Evolutionary conservation across 2,113 vertebrate genomes (phyloP), one percentile per base, ranked within the genome.

Genomic region (Thymallus thymallus): DNA sequence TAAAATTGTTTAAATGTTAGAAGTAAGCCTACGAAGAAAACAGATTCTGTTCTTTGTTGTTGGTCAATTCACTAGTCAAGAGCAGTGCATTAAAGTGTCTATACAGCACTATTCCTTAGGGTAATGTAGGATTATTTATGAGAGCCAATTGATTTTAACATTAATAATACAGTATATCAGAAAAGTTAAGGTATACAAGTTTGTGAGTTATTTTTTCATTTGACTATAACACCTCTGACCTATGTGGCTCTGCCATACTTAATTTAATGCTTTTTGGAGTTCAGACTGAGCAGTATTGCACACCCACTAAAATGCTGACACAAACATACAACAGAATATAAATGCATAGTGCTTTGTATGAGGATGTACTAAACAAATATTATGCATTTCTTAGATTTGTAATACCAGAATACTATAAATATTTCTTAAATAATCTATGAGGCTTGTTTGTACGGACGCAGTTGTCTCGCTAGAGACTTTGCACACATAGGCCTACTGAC

Each of bases 161-260:
- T 76, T 30, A 70, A 76, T 76, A 76, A 64, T 76, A 41, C 9
- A 41, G 41, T 64, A 71, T 30, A 12, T 41, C 35, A 41, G 62
- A 16, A 55, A 71, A 76, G 35, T 62, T 48, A 41, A 58, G 29
- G 4, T 20, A 30, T 55, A 41, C 23, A 67, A 18, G 14, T 66
- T 66, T 14, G 63, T 41, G 35, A 66, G 64, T 3, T 32, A 66
- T 66, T 14, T 16, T 16, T 20, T 30, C 30, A 66, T 66, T 60
- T 22, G 16, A 4, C 62, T 14, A 16, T 22, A 29, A 16, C 14
- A 18, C 18, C 16, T 51, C 48, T 18, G 48, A 5, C 56, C 9
- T 41, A 60, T 60, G 56, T 22, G 18, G 56, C 13, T 60, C 56
- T 22, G 20, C n/a, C 2, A 9, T 22, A 60, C 56, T 60, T n/a